These are phyloP conservation scores for Acrobeloides nanus DNA, from an alignment of 2,888 invertebrate species.

Conservation along the genomic window DNA sequence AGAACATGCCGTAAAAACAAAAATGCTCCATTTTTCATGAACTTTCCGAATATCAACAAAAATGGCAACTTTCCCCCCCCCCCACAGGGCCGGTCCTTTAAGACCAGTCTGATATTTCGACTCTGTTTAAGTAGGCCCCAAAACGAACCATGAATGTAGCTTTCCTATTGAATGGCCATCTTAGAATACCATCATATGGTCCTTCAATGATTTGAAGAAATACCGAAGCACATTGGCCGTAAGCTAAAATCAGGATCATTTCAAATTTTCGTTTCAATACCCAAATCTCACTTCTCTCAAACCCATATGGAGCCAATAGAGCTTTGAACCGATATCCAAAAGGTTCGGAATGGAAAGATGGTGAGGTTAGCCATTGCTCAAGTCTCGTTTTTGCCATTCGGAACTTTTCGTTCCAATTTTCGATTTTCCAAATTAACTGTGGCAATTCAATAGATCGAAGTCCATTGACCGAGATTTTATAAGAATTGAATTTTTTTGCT, in stretches of 20 bases:
- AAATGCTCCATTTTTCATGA: no score
- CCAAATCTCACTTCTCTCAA: conserved; percentile 4
- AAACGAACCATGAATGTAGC: conserved; percentile 12
- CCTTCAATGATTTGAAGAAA: conserved; percentile 15
- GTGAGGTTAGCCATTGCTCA: conserved; percentile 6
- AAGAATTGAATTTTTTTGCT: background rate
- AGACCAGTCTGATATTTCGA: no score
- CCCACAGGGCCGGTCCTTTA: no score
- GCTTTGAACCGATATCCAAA: conserved; percentile 16
- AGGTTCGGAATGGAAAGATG: conserved; percentile 10
- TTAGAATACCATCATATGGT: conserved; percentile 14
- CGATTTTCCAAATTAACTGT: conserved; percentile 12
- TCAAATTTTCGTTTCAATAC: background rate
- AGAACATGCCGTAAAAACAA: no score
- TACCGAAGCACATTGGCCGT: conserved; percentile 11
- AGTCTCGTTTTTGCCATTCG: conserved; percentile 9
- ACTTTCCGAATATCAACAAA: no score
- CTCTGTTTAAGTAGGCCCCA: no score
- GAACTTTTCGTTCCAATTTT: conserved; percentile 7
- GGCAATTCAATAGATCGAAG: conserved; percentile 3
- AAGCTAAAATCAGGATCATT: conserved; percentile 4
- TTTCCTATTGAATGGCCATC: conserved; percentile 16
- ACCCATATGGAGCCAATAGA: conserved; percentile 15
- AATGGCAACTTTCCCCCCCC: no score
- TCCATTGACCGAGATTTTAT: conserved; percentile 11